A percentile compares a stretch with the other conserved stretches of the same genome.
phyloP scores from a whole-genome alignment of 2,797 vertebrate genomes.

The Melopsittacus undulatus region DNA sequence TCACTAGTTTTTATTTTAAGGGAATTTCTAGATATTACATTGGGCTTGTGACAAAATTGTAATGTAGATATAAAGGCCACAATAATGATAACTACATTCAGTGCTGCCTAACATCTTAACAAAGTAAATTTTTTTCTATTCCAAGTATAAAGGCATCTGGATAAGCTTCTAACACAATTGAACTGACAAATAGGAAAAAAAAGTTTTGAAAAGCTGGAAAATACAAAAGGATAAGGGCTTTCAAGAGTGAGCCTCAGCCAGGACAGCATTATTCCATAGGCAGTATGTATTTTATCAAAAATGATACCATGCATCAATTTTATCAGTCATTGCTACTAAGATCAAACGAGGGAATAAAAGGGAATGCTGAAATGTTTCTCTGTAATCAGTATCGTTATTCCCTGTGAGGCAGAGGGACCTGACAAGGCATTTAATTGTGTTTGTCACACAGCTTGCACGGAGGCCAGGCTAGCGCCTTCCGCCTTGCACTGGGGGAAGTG shows the following conservation, averaged over 20 bases:
- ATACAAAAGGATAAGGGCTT: slow-evolving; percentile 60
- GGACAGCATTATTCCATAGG: slow-evolving; percentile 54
- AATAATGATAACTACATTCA: slow-evolving; percentile 84
- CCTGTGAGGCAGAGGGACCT: slow-evolving; percentile 59
- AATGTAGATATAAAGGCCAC: slow-evolving; percentile 85
- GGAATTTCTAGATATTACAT: slow-evolving; percentile 83
- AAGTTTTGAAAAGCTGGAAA: slow-evolving; percentile 69
- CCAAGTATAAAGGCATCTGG: slow-evolving; percentile 54
- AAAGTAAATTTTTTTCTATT: slow-evolving; percentile 73
- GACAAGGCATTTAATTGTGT: slow-evolving; percentile 72
- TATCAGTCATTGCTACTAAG: slow-evolving; percentile 58
- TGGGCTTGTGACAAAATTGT: slow-evolving; percentile 83
- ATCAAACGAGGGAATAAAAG: slow-evolving; percentile 62
- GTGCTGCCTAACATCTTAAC: slow-evolving; percentile 80
- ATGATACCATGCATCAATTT: slow-evolving; percentile 32
- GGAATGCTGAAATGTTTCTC: slow-evolving; percentile 67
- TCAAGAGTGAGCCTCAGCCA: slow-evolving; percentile 1
- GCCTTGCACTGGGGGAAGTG: fast-evolving
- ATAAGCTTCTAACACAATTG: slow-evolving; percentile 73
- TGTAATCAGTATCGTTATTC: slow-evolving; percentile 60
- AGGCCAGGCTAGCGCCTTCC: background rate
- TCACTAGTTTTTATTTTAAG: slow-evolving; percentile 86
- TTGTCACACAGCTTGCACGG: slow-evolving; percentile 11
- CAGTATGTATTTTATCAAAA: slow-evolving; percentile 67
- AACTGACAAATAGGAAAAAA: slow-evolving; percentile 65